Evolutionary conservation across 2,797 vertebrate genomes (phyloP).

Genomic region (Mionectes olivaceus): DNA sequence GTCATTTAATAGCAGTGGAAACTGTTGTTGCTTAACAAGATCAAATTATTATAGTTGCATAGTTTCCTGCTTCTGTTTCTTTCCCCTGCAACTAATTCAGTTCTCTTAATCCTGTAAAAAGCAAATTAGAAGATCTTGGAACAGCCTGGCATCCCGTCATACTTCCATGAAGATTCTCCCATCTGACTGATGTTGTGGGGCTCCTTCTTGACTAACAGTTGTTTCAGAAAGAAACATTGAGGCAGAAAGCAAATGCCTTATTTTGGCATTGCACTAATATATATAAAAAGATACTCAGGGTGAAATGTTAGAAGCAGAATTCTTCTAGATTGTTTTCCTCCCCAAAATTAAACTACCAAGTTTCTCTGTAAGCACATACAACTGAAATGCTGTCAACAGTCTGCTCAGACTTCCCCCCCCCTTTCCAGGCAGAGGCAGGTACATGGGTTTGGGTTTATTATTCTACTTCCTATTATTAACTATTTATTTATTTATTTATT

Average conservation of each 20-base stretch:
- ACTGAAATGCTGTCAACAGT: not conserved
- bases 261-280: not conserved
- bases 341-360: not conserved
- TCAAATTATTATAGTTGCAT: not conserved
- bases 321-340: not conserved
- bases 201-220: not conserved
- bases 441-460: not conserved
- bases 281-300: not conserved
- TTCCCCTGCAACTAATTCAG: not conserved
- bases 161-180: not conserved
- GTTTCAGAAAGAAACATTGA: not conserved
- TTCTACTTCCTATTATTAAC: not conserved
- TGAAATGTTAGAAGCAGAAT: not conserved
- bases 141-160: not conserved
- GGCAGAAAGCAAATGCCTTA: not conserved
- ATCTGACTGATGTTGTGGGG: not conserved
- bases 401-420: not conserved
- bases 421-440: not conserved
- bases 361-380: not conserved
- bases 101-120: conserved; percentile 8
- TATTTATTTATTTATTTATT: not conserved
- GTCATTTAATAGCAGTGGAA: not conserved
- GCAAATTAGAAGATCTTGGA: not conserved
- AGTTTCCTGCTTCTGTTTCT: conserved; percentile 11
- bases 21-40: not conserved